Base-by-base conservation (phyloP, 1,140 invertebrate species). In the Hycleus cichorii region DNA sequence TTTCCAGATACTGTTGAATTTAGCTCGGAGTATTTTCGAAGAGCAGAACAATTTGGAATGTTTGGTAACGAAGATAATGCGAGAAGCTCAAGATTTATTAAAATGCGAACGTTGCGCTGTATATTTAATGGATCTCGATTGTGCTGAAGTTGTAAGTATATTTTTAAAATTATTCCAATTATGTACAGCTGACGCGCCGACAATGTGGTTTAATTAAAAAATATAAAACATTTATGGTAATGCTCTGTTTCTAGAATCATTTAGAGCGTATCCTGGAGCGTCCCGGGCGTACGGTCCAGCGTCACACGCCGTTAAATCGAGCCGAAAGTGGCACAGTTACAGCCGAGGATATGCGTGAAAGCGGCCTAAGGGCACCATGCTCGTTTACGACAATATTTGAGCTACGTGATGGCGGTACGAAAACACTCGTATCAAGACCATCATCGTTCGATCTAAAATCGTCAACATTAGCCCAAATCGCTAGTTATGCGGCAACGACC, bases 1-100 rank as follows among this genome's bases (percentile, higher is more conserved):
- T 47, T 75, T 75, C 4, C 75, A 88, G 86, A 89, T 94, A 51
- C 79, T 95, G 6, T 76, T 95, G 61, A 90, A 90, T 65, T 76
- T 95, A 65, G 91, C 91, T 1, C 80, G 89, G 64, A 89, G 88
- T 69, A 93, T 95, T 67, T 95, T 95, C 74, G 90, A 93, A 74
- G 91, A 94, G 74, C 91, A 97, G 70, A 95, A 90, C 69, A 95
- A 94, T 72, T 76, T 97, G 61, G 91, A 96, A 71, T 89, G 90
- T 65, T 78, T 97, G 8, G 93, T 97, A 24, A 93, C 91, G 47
- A 96, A 95, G 78, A 97, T 97, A 64, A 97, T 97, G 92, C 91
- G 88, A 5, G 91, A 97, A 75, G 93, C 94, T 0, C 83, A 93
- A 63, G 92, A 94, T 61, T 75, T 97, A 50, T 77, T 97, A 26